These are phyloP conservation scores for Cheirogaleus medius DNA, from an alignment of 2,113 vertebrate species.

Conservation along the genomic window DNA sequence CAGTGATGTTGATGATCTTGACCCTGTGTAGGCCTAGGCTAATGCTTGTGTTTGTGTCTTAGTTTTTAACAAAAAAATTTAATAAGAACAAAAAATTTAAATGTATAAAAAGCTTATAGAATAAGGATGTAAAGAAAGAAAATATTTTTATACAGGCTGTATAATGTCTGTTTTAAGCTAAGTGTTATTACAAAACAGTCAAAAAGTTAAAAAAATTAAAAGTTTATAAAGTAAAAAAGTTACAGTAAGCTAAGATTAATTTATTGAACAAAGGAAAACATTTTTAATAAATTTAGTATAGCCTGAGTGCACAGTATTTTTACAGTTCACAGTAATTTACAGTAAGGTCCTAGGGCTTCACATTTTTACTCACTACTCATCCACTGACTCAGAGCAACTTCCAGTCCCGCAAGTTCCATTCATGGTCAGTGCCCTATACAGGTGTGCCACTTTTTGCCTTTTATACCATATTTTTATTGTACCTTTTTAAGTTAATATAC, in stretches of 20 bases:
- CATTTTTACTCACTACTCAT: background rate
- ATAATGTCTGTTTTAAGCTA: too few species aligned
- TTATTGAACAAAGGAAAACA: background rate
- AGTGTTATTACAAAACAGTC: background rate
- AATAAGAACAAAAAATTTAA: too few species aligned
- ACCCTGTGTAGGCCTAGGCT: too few species aligned
- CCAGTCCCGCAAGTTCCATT: background rate
- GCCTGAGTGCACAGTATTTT: background rate
- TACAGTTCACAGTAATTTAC: background rate
- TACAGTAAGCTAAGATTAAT: background rate
- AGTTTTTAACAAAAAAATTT: too few species aligned
- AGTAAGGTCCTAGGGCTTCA: background rate
- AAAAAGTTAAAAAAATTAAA: background rate
- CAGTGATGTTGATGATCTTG: too few species aligned
- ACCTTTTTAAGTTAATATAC: background rate
- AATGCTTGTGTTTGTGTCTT: too few species aligned
- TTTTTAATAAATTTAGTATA: background rate
- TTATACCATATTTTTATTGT: background rate
- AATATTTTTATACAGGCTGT: too few species aligned
- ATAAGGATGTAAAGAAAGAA: too few species aligned
- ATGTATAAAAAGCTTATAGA: too few species aligned
- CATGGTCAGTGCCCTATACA: background rate
- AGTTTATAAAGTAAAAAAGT: background rate
- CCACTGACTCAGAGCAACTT: background rate
- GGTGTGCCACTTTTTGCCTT: background rate